Evolutionary conservation across 2,797 vertebrate species (phyloP).

Genomic region (Melopsittacus undulatus): DNA sequence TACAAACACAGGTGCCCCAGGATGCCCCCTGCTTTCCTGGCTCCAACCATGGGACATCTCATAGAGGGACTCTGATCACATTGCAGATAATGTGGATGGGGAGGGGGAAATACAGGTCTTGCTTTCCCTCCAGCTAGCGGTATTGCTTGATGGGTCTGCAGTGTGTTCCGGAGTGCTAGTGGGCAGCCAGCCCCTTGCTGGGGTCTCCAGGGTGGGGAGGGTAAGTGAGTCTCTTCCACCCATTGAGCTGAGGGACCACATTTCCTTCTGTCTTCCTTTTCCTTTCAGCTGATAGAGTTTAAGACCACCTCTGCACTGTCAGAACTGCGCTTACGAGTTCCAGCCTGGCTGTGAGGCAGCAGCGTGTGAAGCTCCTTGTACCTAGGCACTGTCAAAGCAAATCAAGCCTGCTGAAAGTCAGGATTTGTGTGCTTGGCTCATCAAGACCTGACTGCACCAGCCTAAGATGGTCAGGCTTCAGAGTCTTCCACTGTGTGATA

Average conservation of each 20-base stretch:
- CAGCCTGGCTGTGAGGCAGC: background rate
- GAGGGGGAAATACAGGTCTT: background rate
- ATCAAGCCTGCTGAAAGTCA: background rate
- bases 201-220: background rate
- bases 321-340: background rate
- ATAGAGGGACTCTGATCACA: background rate
- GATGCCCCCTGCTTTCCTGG: background rate
- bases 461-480: background rate
- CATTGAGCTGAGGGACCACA: background rate
- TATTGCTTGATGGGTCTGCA: background rate
- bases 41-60: background rate
- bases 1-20: background rate
- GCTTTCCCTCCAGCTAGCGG: background rate
- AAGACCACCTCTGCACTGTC: background rate
- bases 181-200: background rate
- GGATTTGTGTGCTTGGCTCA: background rate
- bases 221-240: background rate
- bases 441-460: background rate
- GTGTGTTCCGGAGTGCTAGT: accelerated
- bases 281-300: background rate
- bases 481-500: background rate
- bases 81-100: background rate
- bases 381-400: background rate
- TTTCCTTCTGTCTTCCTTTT: background rate
- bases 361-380: background rate